phyloP scores from a whole-genome alignment of 1,140 invertebrate genomes.

The Mylabris phalerata region DNA sequence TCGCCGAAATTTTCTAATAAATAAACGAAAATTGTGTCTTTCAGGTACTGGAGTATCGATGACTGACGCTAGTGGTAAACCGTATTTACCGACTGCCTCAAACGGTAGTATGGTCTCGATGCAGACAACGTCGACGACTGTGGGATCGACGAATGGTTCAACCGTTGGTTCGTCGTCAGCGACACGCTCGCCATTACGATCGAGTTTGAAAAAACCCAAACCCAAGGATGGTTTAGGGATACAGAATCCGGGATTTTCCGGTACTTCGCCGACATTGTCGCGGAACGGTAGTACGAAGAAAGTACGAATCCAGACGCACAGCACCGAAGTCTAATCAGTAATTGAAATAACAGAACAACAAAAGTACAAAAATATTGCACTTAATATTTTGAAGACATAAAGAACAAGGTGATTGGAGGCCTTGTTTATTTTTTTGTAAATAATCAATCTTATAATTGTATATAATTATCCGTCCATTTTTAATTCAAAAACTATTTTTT shows the following conservation, averaged over 20 bases:
- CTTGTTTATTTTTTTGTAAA: too few relatives aligned
- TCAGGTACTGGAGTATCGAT: constrained; percentile 52
- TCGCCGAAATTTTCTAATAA: too few relatives aligned
- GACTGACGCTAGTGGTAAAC: constrained; percentile 75
- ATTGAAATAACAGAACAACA: too few relatives aligned
- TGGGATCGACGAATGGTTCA: constrained; percentile 50
- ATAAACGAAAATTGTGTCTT: background rate
- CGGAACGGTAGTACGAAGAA: constrained; percentile 80
- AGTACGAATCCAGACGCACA: constrained; percentile 80
- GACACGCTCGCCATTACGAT: constrained; percentile 66
- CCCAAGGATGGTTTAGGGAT: constrained; percentile 63
- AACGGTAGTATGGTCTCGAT: constrained; percentile 73
- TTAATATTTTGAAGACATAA: too few relatives aligned
- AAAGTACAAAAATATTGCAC: too few relatives aligned
- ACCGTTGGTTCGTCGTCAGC: constrained; percentile 50
- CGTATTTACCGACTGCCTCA: constrained; percentile 53
- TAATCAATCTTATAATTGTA: too few relatives aligned
- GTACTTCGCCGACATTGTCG: constrained; percentile 68
- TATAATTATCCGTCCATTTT: too few relatives aligned
- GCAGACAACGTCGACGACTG: constrained; percentile 63
- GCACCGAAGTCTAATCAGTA: constrained; percentile 65
- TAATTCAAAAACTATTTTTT: too few relatives aligned
- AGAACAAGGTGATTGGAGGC: too few relatives aligned
- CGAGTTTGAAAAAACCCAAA: constrained; percentile 74
- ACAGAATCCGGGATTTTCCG: constrained; percentile 75